Evolutionary conservation across 2,888 invertebrate species (phyloP).

Genomic region (Tromatobia lineatoria): DNA sequence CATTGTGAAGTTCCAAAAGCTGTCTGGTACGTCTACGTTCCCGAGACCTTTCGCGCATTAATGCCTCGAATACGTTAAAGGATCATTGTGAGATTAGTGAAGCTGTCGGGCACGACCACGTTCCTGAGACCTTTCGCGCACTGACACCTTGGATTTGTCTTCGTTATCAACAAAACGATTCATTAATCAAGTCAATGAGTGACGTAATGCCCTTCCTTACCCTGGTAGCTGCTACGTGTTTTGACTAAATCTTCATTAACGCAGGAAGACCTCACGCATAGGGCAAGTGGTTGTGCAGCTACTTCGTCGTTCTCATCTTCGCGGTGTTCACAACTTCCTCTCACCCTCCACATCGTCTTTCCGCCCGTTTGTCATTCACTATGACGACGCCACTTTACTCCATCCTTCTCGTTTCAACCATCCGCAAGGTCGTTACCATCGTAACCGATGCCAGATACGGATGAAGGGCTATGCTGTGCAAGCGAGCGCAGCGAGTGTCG

Average conservation of each 20-base stretch:
- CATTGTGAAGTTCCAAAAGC: constrained; percentile 28
- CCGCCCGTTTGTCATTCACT: constrained; percentile 43
- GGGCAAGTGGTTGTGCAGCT: constrained; percentile 16
- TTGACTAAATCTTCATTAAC: constrained; percentile 40
- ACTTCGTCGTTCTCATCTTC: constrained; percentile 23
- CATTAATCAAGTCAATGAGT: constrained; percentile 50
- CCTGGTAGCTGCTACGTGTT: not conserved
- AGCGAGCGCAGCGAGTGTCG: constrained; percentile 29
- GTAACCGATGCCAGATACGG: constrained; percentile 45
- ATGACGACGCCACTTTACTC: constrained; percentile 29
- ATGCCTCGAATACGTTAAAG: no score
- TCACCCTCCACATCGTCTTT: not conserved
- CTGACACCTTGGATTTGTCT: no score
- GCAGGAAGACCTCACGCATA: not conserved
- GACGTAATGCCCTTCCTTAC: constrained; percentile 19
- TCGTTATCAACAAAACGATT: constrained; percentile 32
- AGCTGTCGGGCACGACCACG: no score
- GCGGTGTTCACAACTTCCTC: constrained; percentile 8
- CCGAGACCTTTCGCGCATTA: not conserved
- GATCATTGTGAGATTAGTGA: no score
- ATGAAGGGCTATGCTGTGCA: constrained; percentile 20
- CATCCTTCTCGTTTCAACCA: not conserved
- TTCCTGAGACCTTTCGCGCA: no score
- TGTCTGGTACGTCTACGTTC: no score
- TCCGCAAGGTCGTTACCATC: not conserved